Evolutionary conservation across 1,140 invertebrate species (phyloP), one percentile per base, ranked within the genome.

Genomic region (Piezodorus guildinii): DNA sequence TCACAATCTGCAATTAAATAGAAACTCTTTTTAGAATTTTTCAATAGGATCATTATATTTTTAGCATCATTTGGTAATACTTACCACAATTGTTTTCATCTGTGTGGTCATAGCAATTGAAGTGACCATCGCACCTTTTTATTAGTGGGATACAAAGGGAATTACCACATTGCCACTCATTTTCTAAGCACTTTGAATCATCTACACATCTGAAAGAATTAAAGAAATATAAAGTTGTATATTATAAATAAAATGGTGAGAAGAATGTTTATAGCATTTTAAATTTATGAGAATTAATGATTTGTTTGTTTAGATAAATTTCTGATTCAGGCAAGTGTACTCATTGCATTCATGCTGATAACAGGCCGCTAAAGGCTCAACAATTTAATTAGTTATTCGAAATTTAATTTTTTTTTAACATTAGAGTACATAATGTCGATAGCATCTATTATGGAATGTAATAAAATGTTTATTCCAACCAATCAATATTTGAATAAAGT

Each of bases 51-150:
- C 1, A 27, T 6, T 58, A 6, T 6, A 58, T 21, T 17, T 27
- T 58, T 21, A 58, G 8, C 4, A 58, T 27, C 15, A 21, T 23
- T 44, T 19, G 44, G 6, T 43, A 21, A 21, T 60, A 9, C 44
- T 80, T 77, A 90, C 86, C 79, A 72, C 88, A 91, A 73, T 85
- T 78, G 66, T 79, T 76, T 77, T 91, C 88, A 74, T 91, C 88
- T n/a, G 83, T 84, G 71, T 83, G 80, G 71, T 91, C 86, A 66
- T 82, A 87, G 73, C 89, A 91, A 72, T 91, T 85, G 68, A 86
- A 80, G 25, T 81, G 76, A 25, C 88, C 87, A 72, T 91, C 86
- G 74, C 88, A 91, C 16, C 80, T 78, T 61, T 84, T 82, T 1
- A 74, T 75, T 17, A 77, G 72, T 4, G 81, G 78, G 34, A 91